These are phyloP conservation scores for Ctenoplectra terminalis DNA, from an alignment of 1,140 invertebrate species.

Conservation along the genomic window DNA sequence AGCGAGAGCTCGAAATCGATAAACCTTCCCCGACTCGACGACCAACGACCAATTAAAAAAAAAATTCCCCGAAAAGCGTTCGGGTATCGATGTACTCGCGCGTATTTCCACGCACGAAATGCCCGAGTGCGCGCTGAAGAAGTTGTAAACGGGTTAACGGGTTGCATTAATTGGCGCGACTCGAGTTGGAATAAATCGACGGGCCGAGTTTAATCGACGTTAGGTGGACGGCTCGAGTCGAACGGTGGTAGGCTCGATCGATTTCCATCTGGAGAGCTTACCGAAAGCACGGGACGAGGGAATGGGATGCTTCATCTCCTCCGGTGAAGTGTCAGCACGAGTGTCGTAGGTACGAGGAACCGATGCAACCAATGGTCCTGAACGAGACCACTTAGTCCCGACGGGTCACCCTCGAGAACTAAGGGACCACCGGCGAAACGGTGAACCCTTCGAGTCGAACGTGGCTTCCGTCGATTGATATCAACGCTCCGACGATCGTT, in stretches of 20 bases:
- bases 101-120: background rate
- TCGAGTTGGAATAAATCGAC: constrained; percentile 50
- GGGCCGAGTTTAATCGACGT: constrained; percentile 9
- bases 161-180: constrained; percentile 49
- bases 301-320: constrained; percentile 48
- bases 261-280: constrained; percentile 61
- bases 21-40: background rate
- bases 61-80: background rate
- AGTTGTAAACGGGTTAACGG: constrained; percentile 39
- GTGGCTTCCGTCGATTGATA: constrained; percentile 8
- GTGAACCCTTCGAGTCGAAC: background rate
- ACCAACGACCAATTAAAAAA: constrained; percentile 17
- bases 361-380: constrained; percentile 49
- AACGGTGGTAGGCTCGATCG: constrained; percentile 51
- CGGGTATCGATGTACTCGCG: background rate
- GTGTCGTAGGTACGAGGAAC: constrained; percentile 23
- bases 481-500: background rate
- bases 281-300: constrained; percentile 23
- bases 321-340: constrained; percentile 53
- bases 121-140: background rate
- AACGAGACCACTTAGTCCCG: constrained; percentile 45
- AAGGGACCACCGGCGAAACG: background rate
- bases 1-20: constrained; percentile 2
- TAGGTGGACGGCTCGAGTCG: constrained; percentile 11
- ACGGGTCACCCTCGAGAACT: constrained; percentile 31